Percentiles rank a stretch among this genome's conserved stretches.
Evolutionary conservation across 2,113 vertebrate species (phyloP).

Genomic region (Corvus cornix): DNA sequence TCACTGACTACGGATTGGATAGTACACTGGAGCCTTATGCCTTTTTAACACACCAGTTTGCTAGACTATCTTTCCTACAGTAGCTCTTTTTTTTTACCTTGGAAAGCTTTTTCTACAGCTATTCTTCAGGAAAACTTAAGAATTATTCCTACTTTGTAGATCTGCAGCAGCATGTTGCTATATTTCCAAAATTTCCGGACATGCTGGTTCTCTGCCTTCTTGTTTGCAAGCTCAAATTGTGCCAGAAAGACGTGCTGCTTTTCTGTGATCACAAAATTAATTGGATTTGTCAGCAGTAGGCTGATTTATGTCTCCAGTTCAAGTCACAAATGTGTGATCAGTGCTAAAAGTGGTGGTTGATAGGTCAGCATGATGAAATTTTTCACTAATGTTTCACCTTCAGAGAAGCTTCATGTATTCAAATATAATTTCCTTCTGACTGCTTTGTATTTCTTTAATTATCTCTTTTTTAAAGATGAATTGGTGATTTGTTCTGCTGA

Average conservation of each 20-base stretch:
- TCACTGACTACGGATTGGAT: background rate
- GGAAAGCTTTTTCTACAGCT: background rate
- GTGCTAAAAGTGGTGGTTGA: background rate
- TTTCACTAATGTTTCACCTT: background rate
- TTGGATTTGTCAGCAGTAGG: background rate
- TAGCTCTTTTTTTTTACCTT: background rate
- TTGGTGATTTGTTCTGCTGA: background rate
- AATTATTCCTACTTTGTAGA: background rate
- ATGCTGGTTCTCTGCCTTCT: background rate
- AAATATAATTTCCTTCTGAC: background rate
- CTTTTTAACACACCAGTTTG: background rate
- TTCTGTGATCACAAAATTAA: background rate
- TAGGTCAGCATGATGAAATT: background rate
- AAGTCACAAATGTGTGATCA: background rate
- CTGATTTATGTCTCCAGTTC: conserved; percentile 10
- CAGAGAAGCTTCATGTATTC: background rate
- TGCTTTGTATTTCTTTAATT: background rate
- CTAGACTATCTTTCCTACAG: background rate
- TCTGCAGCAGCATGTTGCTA: background rate
- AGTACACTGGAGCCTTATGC: background rate
- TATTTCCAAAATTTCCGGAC: background rate
- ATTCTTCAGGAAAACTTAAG: background rate
- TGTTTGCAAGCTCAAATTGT: background rate
- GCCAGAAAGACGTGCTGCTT: background rate
- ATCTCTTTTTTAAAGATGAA: background rate